Evolutionary conservation across 2,113 vertebrate genomes (phyloP).

Genomic region (Motacilla alba): DNA sequence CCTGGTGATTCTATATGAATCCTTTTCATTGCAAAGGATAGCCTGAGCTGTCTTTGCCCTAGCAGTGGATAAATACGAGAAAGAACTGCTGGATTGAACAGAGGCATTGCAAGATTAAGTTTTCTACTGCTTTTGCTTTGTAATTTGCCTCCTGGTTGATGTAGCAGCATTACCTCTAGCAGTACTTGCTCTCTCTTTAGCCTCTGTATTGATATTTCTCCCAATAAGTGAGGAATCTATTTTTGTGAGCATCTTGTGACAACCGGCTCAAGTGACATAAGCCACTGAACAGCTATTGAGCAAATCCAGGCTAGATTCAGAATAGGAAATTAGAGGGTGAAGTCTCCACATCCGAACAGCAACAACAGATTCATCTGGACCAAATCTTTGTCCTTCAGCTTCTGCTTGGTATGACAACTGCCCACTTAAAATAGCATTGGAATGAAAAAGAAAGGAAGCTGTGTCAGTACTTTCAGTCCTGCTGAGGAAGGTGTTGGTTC

Average conservation of each 20-base stretch:
- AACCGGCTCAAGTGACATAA: background rate
- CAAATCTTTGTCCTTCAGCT: background rate
- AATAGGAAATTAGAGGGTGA: slow-evolving; percentile 1
- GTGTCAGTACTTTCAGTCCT: background rate
- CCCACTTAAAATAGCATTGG: background rate
- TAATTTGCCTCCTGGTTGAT: background rate
- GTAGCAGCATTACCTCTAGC: background rate
- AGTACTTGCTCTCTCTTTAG: background rate
- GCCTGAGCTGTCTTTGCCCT: background rate
- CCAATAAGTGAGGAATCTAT: slow-evolving; percentile 33
- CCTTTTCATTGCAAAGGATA: background rate
- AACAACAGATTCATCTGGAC: background rate
- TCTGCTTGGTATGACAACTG: background rate
- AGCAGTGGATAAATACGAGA: background rate
- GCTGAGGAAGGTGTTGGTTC: background rate
- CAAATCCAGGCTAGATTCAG: slow-evolving; percentile 23
- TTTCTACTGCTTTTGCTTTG: background rate
- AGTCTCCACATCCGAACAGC: background rate
- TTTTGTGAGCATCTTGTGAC: slow-evolving; percentile 41
- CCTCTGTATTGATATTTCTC: slow-evolving; percentile 27
- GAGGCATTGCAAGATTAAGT: background rate
- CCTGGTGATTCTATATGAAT: background rate
- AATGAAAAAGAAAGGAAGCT: background rate
- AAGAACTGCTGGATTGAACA: background rate
- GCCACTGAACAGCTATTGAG: slow-evolving; percentile 22